Evolutionary conservation across 2,797 vertebrate species (phyloP).

Genomic region (Schizopygopsis malacanthus): DNA sequence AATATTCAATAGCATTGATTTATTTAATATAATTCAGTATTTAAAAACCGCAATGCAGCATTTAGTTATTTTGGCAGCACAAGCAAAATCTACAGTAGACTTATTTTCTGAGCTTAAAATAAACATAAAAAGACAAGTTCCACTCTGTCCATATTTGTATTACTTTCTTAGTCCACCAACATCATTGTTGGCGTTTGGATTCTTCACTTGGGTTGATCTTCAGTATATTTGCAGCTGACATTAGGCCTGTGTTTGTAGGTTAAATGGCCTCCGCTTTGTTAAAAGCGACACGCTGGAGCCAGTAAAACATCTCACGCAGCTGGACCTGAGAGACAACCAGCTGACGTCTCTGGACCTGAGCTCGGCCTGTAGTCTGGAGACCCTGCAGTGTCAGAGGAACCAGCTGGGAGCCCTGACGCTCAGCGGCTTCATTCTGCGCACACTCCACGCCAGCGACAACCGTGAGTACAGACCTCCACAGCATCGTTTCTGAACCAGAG

Average conservation of each 20-base stretch:
- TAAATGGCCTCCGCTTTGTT: conserved; percentile 85
- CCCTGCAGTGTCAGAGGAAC: conserved; percentile 92
- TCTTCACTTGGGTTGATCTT: not conserved
- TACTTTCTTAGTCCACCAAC: not conserved
- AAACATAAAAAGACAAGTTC: not conserved
- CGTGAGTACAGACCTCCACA: conserved; percentile 75
- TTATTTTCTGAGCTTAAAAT: not conserved
- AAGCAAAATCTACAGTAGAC: not conserved
- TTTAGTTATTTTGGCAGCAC: not conserved
- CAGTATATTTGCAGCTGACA: not conserved
- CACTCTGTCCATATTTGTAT: not conserved
- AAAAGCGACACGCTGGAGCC: conserved; percentile 80
- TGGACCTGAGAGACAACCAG: conserved; percentile 92
- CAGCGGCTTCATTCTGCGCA: conserved; percentile 89
- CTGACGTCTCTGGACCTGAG: conserved; percentile 88
- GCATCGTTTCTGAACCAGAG: not conserved
- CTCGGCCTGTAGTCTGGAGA: conserved; percentile 87
- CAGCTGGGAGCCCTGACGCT: conserved; percentile 86
- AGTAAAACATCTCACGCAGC: conserved; percentile 85
- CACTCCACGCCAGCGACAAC: conserved; percentile 86
- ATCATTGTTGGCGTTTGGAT: not conserved
- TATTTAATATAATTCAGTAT: not conserved
- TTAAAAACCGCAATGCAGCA: not conserved
- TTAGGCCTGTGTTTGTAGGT: conserved; percentile 70
- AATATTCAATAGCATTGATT: not conserved